Percentiles rank a stretch among this genome's conserved stretches.
These are phyloP conservation scores for Heterodera filipjevi DNA, from an alignment of 2,888 invertebrate species.

Conservation along the genomic window DNA sequence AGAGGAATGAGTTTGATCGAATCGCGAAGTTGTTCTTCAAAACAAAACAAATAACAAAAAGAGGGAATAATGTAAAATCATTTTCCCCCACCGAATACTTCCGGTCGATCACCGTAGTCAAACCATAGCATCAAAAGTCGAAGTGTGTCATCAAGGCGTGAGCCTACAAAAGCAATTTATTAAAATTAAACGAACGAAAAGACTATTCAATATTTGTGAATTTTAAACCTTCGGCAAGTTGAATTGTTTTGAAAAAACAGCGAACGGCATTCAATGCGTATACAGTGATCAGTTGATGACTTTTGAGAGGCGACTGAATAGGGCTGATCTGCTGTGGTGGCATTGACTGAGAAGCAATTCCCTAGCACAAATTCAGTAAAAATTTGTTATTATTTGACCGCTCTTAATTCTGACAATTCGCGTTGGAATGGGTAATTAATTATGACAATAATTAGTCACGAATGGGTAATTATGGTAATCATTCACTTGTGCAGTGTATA, in stretches of 20 bases:
- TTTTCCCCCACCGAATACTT: constrained; percentile 75
- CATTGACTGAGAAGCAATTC: constrained; percentile 7
- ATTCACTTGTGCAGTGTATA: neutral
- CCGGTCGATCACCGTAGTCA: constrained; percentile 82
- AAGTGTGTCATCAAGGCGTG: constrained; percentile 89
- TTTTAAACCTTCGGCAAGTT: constrained; percentile 47
- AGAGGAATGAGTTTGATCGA: constrained; percentile 91
- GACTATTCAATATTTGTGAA: no score
- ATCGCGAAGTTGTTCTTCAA: constrained; percentile 78
- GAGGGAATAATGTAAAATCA: no score
- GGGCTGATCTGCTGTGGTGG: constrained; percentile 9
- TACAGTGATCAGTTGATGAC: constrained; percentile 26
- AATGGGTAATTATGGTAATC: no score
- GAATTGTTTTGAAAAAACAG: constrained; percentile 56
- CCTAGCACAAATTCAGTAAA: neutral
- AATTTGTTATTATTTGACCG: no score
- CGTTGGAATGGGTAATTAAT: no score
- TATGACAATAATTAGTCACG: no score
- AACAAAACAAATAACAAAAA: no score
- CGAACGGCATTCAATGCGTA: constrained; percentile 43
- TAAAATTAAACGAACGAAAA: neutral
- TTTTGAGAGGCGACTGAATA: constrained; percentile 23
- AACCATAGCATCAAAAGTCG: constrained; percentile 93
- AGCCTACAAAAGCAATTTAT: constrained; percentile 33
- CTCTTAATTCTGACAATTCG: no score